These are phyloP conservation scores for Halcyon leucocephala DNA, from an alignment of 2,797 vertebrate species.

Conservation along the genomic window DNA sequence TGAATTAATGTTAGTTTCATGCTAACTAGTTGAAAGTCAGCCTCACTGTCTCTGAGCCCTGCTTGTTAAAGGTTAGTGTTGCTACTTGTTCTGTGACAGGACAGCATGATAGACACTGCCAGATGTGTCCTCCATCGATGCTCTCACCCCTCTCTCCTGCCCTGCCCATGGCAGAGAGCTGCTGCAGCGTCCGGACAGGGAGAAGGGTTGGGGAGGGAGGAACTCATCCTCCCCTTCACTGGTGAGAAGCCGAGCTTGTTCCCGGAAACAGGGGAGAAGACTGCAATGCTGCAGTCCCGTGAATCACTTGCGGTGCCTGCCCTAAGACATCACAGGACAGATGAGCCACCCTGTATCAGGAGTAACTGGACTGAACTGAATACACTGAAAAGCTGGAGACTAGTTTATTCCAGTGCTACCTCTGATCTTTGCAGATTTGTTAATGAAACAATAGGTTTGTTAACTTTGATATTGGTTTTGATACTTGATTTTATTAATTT, in stretches of 20 bases:
- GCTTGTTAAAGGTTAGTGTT: not conserved
- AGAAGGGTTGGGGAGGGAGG: not conserved
- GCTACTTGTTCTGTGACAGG: too few species aligned
- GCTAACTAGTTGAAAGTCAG: not conserved
- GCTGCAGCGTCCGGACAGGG: accelerated
- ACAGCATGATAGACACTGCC: too few species aligned
- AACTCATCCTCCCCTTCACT: not conserved
- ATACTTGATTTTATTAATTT: not conserved
- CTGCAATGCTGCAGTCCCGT: not conserved
- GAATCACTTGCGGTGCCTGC: not conserved
- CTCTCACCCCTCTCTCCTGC: too few species aligned
- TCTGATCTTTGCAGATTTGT: not conserved
- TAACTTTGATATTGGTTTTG: not conserved
- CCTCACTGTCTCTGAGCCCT: not conserved
- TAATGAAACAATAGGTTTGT: not conserved
- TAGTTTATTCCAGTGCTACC: not conserved
- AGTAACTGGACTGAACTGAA: not conserved
- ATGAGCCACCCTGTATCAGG: not conserved
- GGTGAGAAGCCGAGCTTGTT: not conserved
- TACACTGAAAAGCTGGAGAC: not conserved
- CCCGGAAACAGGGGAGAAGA: not conserved
- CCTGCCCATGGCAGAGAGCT: not conserved
- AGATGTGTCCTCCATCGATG: too few species aligned
- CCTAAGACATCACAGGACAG: not conserved
- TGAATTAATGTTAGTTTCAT: not conserved